Percentiles rank a stretch among this genome's conserved stretches.
Evolutionary conservation across 1,140 invertebrate species (phyloP).

Genomic region (Apis cerana): DNA sequence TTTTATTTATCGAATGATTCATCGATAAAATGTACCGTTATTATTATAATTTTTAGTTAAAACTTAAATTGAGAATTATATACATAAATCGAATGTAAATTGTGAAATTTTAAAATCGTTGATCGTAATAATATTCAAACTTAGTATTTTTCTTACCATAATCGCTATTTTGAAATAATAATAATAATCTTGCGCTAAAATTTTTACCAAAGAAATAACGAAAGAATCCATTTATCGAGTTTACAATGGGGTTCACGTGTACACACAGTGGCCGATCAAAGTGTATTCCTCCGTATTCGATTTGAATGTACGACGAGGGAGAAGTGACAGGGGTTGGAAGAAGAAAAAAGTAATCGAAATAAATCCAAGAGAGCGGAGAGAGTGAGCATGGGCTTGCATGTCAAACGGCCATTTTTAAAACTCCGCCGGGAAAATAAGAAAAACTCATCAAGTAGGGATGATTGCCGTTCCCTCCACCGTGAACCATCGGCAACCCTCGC

Average conservation of each 20-base stretch:
- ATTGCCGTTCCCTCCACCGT: slow-evolving; percentile 66
- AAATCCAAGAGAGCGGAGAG: slow-evolving; percentile 63
- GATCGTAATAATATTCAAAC: too few species aligned
- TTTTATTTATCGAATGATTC: neutral
- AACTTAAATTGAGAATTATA: too few species aligned
- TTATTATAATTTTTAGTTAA: neutral
- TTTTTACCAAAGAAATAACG: too few species aligned
- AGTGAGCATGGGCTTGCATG: slow-evolving; percentile 68
- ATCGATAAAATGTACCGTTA: neutral
- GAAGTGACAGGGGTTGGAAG: slow-evolving; percentile 60
- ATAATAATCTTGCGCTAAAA: too few species aligned
- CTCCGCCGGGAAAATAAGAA: slow-evolving; percentile 75
- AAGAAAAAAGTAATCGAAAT: slow-evolving; percentile 73
- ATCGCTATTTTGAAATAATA: too few species aligned
- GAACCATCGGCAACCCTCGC: slow-evolving; percentile 55
- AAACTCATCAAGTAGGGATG: slow-evolving; percentile 75
- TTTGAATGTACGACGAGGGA: slow-evolving; percentile 6
- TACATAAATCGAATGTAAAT: too few species aligned
- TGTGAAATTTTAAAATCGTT: too few species aligned
- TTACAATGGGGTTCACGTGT: neutral
- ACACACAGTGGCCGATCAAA: slow-evolving; percentile 2
- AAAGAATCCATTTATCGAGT: too few species aligned
- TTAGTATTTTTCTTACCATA: too few species aligned
- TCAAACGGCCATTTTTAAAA: slow-evolving; percentile 75
- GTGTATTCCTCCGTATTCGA: neutral